Evolutionary conservation across 1,140 invertebrate species (phyloP).

Genomic region (Heliothis subflexa): DNA sequence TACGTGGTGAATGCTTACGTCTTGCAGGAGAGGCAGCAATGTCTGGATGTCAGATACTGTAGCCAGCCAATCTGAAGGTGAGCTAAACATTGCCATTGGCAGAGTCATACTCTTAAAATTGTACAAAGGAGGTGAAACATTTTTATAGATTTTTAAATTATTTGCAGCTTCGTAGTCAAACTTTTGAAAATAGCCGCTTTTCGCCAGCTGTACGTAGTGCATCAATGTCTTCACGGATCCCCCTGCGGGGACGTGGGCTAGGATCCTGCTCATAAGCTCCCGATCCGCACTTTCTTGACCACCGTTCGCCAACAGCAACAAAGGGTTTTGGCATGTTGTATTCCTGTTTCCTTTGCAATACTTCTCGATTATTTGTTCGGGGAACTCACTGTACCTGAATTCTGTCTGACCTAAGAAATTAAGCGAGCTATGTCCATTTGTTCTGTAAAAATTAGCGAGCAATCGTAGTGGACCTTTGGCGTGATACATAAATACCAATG

Average conservation of each 20-base stretch:
- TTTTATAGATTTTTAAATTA: conserved; percentile 82
- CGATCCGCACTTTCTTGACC: conserved; percentile 40
- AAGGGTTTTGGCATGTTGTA: conserved; percentile 50
- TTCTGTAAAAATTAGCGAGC: conserved; percentile 79
- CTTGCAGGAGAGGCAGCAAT: conserved; percentile 75
- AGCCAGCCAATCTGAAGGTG: conserved; percentile 88
- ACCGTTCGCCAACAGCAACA: conserved; percentile 56
- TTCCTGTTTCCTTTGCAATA: conserved; percentile 78
- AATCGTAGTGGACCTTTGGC: conserved; percentile 84
- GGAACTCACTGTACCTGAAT: conserved; percentile 62
- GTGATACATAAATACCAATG: conserved; percentile 87
- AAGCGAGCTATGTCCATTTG: conserved; percentile 7
- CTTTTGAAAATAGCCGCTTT: conserved; percentile 86
- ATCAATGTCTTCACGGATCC: conserved; percentile 57
- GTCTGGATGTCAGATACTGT: conserved; percentile 77
- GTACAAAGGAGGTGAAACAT: conserved; percentile 87
- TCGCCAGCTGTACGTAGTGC: conserved; percentile 90
- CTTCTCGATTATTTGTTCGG: conserved; percentile 85
- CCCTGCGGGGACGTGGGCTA: conserved; percentile 44
- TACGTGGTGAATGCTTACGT: conserved; percentile 75
- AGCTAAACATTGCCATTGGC: conserved; percentile 88
- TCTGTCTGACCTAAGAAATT: conserved; percentile 26
- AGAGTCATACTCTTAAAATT: conserved; percentile 86
- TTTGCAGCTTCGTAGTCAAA: conserved; percentile 90
- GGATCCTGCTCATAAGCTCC: conserved; percentile 30